phyloP scores from a whole-genome alignment of 2,888 invertebrate genomes.

The Nemoura dubitans region DNA sequence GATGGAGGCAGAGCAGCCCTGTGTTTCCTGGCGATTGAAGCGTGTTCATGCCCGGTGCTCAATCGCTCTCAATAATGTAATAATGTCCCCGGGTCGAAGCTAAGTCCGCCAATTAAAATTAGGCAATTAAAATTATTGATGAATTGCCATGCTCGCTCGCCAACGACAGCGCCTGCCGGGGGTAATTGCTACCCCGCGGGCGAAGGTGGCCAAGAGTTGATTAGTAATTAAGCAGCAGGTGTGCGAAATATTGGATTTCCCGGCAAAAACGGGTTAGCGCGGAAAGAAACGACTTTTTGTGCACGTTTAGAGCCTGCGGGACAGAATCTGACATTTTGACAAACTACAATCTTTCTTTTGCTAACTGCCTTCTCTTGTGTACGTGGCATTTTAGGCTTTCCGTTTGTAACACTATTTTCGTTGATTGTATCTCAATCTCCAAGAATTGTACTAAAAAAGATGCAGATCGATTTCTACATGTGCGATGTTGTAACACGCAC shows the following conservation, averaged over 20 bases:
- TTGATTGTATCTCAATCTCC: no score
- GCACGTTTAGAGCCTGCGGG: no score
- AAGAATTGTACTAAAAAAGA: no score
- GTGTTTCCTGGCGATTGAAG: no score
- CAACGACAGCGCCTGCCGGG: background rate
- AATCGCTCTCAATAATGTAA: background rate
- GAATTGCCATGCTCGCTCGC: background rate
- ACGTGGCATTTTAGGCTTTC: no score
- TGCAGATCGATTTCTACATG: no score
- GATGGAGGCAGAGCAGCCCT: no score
- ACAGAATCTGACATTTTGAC: no score
- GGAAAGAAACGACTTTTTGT: background rate
- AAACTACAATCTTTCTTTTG: no score
- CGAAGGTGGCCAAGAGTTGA: background rate
- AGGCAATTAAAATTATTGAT: constrained; percentile 1
- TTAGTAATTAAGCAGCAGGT: background rate
- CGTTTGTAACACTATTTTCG: no score
- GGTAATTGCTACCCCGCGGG: background rate
- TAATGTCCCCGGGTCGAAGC: background rate
- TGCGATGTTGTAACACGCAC: no score
- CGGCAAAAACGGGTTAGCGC: background rate
- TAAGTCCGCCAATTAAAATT: background rate
- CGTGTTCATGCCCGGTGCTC: background rate
- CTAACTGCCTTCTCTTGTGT: no score
- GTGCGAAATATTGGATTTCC: background rate